Conservation (phyloP, 2,113 vertebrate genomes). For the Opisthocomus hoazin region DNA sequence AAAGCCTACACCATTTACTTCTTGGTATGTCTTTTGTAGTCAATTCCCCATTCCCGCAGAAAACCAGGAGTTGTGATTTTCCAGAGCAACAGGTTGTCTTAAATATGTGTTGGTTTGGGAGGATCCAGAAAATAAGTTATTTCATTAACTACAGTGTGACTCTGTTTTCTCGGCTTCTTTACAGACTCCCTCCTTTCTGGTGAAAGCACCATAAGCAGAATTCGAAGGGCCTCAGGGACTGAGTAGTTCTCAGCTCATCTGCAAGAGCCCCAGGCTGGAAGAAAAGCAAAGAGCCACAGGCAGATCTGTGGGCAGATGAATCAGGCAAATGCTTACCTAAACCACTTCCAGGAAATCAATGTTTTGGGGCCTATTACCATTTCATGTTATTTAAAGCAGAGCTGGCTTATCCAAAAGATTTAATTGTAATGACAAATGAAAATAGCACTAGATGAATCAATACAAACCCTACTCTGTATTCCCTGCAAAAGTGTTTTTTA, state of each 20-base stretch:
- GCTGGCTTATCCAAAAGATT: background rate
- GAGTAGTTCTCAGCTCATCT: background rate
- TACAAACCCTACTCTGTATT: background rate
- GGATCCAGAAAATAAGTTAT: background rate
- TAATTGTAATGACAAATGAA: conserved; percentile 10
- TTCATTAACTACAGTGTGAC: background rate
- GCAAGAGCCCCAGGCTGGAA: background rate
- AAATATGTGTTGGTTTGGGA: background rate
- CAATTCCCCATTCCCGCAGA: background rate
- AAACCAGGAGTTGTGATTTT: background rate
- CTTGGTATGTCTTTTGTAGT: background rate
- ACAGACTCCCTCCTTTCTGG: background rate
- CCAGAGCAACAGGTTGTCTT: background rate
- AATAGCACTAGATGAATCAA: background rate
- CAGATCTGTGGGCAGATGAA: background rate
- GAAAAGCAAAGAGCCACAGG: background rate
- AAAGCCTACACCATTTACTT: background rate
- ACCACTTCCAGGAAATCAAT: background rate
- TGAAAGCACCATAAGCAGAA: background rate
- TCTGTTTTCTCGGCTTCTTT: background rate
- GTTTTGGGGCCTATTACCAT: background rate
- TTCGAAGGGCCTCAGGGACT: background rate
- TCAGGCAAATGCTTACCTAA: background rate
- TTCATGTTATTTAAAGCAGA: background rate
- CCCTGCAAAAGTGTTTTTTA: background rate